A percentile compares a stretch with the other conserved stretches of the same genome.
These are phyloP conservation scores for Drosophila parabipectinata DNA, from an alignment of 1,140 invertebrate species.

Conservation along the genomic window DNA sequence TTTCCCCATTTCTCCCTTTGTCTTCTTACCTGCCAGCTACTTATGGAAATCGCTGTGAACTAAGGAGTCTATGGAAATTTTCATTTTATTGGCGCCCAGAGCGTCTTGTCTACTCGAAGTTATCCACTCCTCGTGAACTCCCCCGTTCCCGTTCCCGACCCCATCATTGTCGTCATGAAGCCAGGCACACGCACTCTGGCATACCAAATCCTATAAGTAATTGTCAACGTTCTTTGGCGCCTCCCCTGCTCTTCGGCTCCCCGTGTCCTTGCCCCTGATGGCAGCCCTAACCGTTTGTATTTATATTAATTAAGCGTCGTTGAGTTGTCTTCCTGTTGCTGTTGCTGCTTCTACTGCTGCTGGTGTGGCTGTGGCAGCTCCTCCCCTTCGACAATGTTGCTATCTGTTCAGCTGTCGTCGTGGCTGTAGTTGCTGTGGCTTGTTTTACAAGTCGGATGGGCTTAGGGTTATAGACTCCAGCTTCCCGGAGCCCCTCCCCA, in stretches of 20 bases:
- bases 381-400: constrained; percentile 64
- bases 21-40: constrained; percentile 47
- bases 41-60: constrained; percentile 71
- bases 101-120: constrained; percentile 51
- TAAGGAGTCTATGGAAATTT: constrained; percentile 70
- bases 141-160: background rate
- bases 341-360: background rate
- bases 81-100: constrained; percentile 78
- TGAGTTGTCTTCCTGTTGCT: constrained; percentile 73
- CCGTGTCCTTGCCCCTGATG: constrained; percentile 1
- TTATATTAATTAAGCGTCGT: constrained; percentile 82
- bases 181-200: constrained; percentile 33
- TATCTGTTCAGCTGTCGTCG: constrained; percentile 76
- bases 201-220: constrained; percentile 80
- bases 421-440: constrained; percentile 62
- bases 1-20: background rate
- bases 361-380: constrained; percentile 2
- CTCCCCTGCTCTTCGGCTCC: constrained; percentile 10
- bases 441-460: constrained; percentile 71
- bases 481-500: background rate
- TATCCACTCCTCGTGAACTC: background rate
- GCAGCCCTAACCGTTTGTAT: constrained; percentile 60
- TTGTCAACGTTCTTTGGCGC: constrained; percentile 76
- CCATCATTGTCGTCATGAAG: constrained; percentile 7
- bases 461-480: constrained; percentile 56